phyloP scores from a whole-genome alignment of 2,888 invertebrate genomes.

The Chloroclysta siterata region DNA sequence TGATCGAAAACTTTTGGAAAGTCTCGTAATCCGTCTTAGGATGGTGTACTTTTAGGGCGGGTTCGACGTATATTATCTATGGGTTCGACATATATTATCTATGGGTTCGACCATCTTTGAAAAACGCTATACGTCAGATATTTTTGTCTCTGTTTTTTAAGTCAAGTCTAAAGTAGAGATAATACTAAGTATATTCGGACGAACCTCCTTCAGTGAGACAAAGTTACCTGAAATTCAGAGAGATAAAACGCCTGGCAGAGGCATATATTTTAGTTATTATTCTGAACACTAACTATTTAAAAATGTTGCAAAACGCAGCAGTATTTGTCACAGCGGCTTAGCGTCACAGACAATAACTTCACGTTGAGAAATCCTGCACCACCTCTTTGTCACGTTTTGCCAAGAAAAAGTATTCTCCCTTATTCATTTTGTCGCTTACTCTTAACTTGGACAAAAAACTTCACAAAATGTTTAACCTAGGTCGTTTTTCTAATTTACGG shows the following conservation, averaged over 20 bases:
- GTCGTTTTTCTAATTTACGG: slow-evolving; percentile 16
- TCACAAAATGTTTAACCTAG: slow-evolving; percentile 24
- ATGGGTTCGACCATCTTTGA: too few species aligned
- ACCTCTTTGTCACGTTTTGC: slow-evolving; percentile 77
- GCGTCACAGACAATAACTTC: slow-evolving; percentile 77
- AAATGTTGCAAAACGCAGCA: slow-evolving; percentile 71
- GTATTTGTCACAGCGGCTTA: slow-evolving; percentile 76
- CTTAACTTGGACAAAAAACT: slow-evolving; percentile 35
- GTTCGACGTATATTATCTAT: too few species aligned
- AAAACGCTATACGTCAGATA: too few species aligned
- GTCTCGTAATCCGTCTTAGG: too few species aligned
- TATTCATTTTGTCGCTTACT: slow-evolving; percentile 68
- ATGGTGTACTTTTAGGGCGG: too few species aligned
- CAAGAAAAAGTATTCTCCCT: slow-evolving; percentile 69
- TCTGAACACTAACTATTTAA: slow-evolving; percentile 46
- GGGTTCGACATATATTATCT: too few species aligned
- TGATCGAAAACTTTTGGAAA: too few species aligned
- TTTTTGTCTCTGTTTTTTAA: too few species aligned
- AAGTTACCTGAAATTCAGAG: neutral
- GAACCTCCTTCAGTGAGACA: too few species aligned
- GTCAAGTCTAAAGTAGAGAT: too few species aligned
- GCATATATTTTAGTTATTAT: slow-evolving; percentile 58
- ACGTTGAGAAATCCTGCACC: slow-evolving; percentile 75
- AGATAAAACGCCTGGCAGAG: slow-evolving; percentile 36
- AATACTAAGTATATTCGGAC: too few species aligned